These are phyloP conservation scores for Gambusia holbrooki DNA, from an alignment of 2,113 vertebrate species.

Conservation along the genomic window DNA sequence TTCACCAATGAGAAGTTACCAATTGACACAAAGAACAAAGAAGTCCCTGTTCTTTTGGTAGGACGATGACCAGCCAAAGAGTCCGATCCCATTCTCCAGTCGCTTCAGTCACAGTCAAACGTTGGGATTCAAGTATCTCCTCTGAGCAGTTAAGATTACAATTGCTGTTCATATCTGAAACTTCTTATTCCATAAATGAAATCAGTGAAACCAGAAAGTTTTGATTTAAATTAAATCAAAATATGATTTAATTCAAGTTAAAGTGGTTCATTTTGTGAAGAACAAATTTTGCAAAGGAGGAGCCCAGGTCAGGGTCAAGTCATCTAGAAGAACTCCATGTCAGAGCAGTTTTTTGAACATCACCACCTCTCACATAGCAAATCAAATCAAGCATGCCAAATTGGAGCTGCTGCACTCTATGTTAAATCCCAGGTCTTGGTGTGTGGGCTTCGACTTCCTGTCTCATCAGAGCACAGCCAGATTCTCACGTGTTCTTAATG, in stretches of 20 bases:
- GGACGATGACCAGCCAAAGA: too few species aligned
- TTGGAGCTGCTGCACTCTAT: conserved; percentile 50
- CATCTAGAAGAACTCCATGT: conserved; percentile 38
- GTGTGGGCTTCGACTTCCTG: conserved; percentile 20
- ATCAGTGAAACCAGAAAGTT: background rate
- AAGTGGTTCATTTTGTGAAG: conserved; percentile 22
- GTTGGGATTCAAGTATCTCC: conserved; percentile 12
- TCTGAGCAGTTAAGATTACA: background rate
- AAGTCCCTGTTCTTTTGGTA: too few species aligned
- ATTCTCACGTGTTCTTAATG: conserved; percentile 29
- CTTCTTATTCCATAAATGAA: background rate
- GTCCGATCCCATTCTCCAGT: too few species aligned
- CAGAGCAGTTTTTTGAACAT: conserved; percentile 31
- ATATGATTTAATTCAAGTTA: conserved; percentile 27
- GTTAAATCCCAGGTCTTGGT: conserved; percentile 21
- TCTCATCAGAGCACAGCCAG: conserved; percentile 20
- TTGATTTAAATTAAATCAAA: background rate
- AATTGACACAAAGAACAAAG: too few species aligned
- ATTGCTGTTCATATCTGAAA: conserved; percentile 8
- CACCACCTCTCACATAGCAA: conserved; percentile 29
- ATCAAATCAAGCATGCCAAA: conserved; percentile 62
- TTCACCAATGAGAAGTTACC: too few species aligned
- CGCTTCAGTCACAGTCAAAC: background rate
- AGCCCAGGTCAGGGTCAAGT: background rate
- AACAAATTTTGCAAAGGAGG: conserved; percentile 38